Base-by-base conservation (phyloP, 1,140 invertebrate species). In the Cyclina sinensis region DNA sequence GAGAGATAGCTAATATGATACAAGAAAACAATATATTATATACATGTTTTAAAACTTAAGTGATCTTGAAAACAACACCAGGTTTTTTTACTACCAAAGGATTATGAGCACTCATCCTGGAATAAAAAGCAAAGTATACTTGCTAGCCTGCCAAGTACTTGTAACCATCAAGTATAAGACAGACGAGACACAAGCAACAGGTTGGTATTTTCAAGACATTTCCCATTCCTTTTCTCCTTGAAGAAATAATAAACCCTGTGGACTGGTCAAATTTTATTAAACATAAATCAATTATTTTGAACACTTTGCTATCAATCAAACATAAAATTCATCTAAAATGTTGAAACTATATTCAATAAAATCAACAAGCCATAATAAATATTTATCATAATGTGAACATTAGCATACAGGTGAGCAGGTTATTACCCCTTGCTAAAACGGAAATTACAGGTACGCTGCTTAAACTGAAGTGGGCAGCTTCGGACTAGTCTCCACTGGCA, bases 331-430 rank as follows among this genome's bases (percentile, higher is more conserved):
- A 39, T 21, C 65, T 70, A 30, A 70, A 70, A 70, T 70, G 65
- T 70, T 35, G 65, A 70, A 70, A 37, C 37, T 70, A 70, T 70
- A 70, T 70, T 70, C 65, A 70, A 70, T 70, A 54, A 78, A 48
- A 78, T 78, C 74, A 78, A 78, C 74, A 78, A 24, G 30, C 48
- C 2, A 48, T 76, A 76, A 7, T 76, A 76, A 76, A 51, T n/a
- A 54, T 78, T 51, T 48, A 51, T 24, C 16, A 39, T 30, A 78
- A 51, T 78, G 48, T 30, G 21, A 46, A 35, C 43, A 76, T 76
- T 76, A 32, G 46, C 43, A 78, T 78, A 78, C 48, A 78, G 74
- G 74, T 78, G 74, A 78, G 46, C 14, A 37, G 74, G 74, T 78
- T 48, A 78, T 78, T 78, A 78, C 21, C 46, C n/a, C 74, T 78